Base-by-base conservation (phyloP, 2,797 vertebrate genomes). In the Oceanodroma leucorhoa region DNA sequence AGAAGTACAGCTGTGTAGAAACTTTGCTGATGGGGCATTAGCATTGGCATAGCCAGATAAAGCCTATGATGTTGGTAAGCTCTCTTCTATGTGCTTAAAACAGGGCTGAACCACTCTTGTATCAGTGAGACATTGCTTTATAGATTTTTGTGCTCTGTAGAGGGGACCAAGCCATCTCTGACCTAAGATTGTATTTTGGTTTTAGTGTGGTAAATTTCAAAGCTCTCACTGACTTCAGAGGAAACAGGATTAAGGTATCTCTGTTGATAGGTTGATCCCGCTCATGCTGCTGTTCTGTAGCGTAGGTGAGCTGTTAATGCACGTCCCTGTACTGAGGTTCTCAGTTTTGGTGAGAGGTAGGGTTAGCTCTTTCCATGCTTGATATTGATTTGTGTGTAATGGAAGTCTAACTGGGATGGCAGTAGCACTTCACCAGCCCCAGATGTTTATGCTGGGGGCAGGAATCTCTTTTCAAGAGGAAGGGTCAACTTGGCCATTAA, bases 221-320 rank as follows among this genome's bases (percentile, higher is more conserved):
- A 91, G 58, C 65, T 92, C 22, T 65, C 30, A 1, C 38, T 75
- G 38, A 32, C 41, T 72, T 64, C 32, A 38, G 45, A 78, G 50
- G 41, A 45, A 71, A 26, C 27, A 64, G 61, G n/a, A 89, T 71
- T 77, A 64, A 22, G 0, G 1, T 21, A 14, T n/a, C 40, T 83
- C n/a, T 55, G n/a, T 48, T 3, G 27, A 5, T n/a, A 38, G 17
- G 9, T 13, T 81, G 32, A 36, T 89, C 21, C 17, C 0, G 0
- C 50, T 75, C 34, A 3, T 18, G 36, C 60, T 70, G 43, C 43
- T 60, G 10, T 79, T 87, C 36, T 16, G 51, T 30, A 27, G 27
- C 3, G 9, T 27, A 71, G 61, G 50, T 64, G 64, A 87, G 15
- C 54, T 89, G 40, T 58, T 34, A 8, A 4, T 8, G 40, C 29